A percentile compares a stretch with the other conserved stretches of the same genome.
These are phyloP conservation scores for Xanthia icteritia DNA, from an alignment of 2,888 invertebrate genomes.

Conservation along the genomic window DNA sequence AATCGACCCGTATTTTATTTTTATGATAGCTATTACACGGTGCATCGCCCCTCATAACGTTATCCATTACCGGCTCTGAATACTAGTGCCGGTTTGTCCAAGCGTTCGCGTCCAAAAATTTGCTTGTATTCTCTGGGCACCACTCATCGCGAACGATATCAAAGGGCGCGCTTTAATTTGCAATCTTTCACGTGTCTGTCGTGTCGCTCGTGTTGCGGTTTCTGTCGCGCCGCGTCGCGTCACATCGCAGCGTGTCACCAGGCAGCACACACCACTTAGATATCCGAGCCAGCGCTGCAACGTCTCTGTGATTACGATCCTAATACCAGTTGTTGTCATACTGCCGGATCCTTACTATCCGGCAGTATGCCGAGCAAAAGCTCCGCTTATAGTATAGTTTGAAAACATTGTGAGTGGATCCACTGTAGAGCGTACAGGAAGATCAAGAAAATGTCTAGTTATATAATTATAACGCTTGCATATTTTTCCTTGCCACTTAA, in stretches of 20 bases:
- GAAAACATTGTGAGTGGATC: neutral
- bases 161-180: constrained; percentile 49
- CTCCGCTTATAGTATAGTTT: neutral
- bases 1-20: constrained; percentile 34
- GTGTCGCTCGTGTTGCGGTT: neutral
- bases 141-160: constrained; percentile 35
- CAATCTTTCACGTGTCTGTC: constrained; percentile 36
- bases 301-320: neutral
- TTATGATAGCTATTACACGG: constrained; percentile 30
- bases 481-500: neutral
- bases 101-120: constrained; percentile 33
- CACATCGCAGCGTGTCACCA: constrained; percentile 7
- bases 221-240: neutral
- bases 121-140: constrained; percentile 33
- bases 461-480: neutral
- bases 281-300: neutral
- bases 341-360: no score
- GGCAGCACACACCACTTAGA: neutral
- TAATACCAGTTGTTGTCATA: neutral
- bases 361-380: no score
- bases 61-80: constrained; percentile 25
- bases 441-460: neutral
- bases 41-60: constrained; percentile 21
- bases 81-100: neutral
- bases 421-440: neutral